Base-by-base conservation (phyloP, 2,888 invertebrate genomes). In the Dryobotodes eremita region DNA sequence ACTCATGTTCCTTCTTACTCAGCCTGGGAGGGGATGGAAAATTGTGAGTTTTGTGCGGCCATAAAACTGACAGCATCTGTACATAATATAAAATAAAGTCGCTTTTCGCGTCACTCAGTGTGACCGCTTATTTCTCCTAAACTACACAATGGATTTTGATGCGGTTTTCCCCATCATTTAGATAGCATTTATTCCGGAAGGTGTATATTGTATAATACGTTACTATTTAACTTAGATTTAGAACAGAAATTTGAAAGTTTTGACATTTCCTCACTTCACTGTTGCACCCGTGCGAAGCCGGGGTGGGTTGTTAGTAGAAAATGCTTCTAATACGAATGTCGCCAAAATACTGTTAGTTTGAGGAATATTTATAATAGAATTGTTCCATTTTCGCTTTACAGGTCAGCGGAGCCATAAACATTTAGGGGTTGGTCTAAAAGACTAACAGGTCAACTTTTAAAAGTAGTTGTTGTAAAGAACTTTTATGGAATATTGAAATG, bases 1-100 rank as follows among this genome's bases (percentile, higher is more conserved):
- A 17, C 46, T 72, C 23, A 10, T 53, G 15, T 48, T 53, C 46
- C 17, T 59, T 64, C 65, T 73, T 59, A 68, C 59, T 68, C 48
- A 59, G 62, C 36, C 20, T n/a, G 20, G 15, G 31, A 61, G 26
- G 2, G 17, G 2, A 55, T 50, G 2, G 36, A 26, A 53, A 78
- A 61, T 57, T 23, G 23, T 8, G 10, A 11, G 36, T 23, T 15
- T 31, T 69, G 2, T 23, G 13, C 13, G 31, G 31, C 5, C 8
- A 23, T 69, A 23, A 69, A 69, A 17, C 10, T n/a, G 23, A 15
- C 6, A 53, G 15, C 23, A 36, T 15, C 59, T 57, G 1, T 15
- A 57, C 6, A 15, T 26, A 59, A 26, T 42, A 42, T 42, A 42
- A 42, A 42, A 42, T 42, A 42, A 46, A 17, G 26, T 26, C 59